These are phyloP conservation scores for Coryphaenoides rupestris DNA, from an alignment of 2,113 vertebrate genomes.

Conservation along the genomic window DNA sequence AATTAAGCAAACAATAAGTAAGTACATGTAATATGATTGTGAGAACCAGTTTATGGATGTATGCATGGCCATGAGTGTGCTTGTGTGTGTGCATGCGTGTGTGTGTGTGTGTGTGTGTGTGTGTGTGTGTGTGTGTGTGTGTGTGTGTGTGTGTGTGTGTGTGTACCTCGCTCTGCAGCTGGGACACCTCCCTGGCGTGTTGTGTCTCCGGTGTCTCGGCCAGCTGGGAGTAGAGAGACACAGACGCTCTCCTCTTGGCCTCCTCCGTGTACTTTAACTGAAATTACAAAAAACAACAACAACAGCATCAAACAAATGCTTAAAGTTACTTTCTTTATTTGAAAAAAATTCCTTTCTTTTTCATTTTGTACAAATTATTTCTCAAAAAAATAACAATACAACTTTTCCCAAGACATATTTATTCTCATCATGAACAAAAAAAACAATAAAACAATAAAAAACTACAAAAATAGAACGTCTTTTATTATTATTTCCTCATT, in stretches of 20 bases:
- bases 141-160: not conserved
- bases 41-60: not conserved
- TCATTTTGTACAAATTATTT: too few species aligned
- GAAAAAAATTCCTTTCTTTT: too few species aligned
- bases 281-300: not conserved
- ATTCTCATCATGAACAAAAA: too few species aligned
- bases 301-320: too few species aligned
- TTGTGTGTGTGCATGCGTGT: conserved; percentile 3
- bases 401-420: too few species aligned
- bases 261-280: conserved; percentile 83
- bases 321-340: too few species aligned
- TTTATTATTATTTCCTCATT: too few species aligned
- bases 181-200: conserved; percentile 79
- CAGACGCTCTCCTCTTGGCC: conserved; percentile 75
- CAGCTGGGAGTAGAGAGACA: conserved; percentile 83
- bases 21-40: not conserved
- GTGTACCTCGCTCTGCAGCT: conserved; percentile 85
- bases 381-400: too few species aligned
- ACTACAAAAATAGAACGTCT: too few species aligned
- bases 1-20: not conserved
- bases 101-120: conserved; percentile 1
- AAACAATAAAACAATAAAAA: too few species aligned
- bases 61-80: not conserved
- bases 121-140: not conserved
- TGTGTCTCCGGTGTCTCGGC: conserved; percentile 86